Conservation (phyloP, 2,797 vertebrate species). For the Microcaecilia unicolor region DNA sequence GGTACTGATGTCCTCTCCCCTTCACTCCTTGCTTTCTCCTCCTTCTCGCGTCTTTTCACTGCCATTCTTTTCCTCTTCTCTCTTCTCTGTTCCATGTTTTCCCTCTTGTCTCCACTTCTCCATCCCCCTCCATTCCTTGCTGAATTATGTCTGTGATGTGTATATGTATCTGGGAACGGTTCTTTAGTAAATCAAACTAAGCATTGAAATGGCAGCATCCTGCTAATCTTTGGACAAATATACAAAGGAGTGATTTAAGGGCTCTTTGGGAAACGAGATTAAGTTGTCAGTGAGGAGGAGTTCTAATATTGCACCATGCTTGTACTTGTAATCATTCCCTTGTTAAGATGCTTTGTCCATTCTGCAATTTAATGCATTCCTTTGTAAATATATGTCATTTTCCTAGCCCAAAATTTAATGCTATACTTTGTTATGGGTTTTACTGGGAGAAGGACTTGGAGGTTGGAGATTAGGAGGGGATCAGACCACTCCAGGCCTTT, state of each 20-base stretch:
- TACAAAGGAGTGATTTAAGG: slow-evolving; percentile 27
- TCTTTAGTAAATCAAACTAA: slow-evolving; percentile 36
- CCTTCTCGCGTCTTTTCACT: background rate
- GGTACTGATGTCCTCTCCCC: background rate
- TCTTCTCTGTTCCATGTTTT: slow-evolving; percentile 9
- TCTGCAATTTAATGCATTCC: too few relatives aligned
- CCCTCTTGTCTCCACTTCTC: slow-evolving; percentile 5
- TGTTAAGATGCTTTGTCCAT: too few relatives aligned
- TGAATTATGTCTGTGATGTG: too few relatives aligned
- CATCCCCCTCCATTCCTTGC: slow-evolving; percentile 23
- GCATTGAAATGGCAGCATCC: slow-evolving; percentile 35
- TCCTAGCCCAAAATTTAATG: too few relatives aligned
- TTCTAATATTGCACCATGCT: slow-evolving; percentile 1
- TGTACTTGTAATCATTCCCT: slow-evolving; percentile 3
- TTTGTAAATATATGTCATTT: too few relatives aligned
- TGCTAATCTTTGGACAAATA: slow-evolving; percentile 31
- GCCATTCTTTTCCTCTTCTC: too few relatives aligned
- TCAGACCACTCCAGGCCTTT: too few relatives aligned
- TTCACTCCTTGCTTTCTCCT: background rate
- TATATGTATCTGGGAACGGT: too few relatives aligned
- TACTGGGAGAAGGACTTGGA: too few relatives aligned
- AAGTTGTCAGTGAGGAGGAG: slow-evolving; percentile 20
- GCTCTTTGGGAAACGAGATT: slow-evolving; percentile 35
- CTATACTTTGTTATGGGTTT: too few relatives aligned
- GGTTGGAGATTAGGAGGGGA: too few relatives aligned